Percentiles rank a stretch among this genome's conserved stretches.
phyloP scores from a whole-genome alignment of 1,140 invertebrate genomes.

The Drosophila saltans region DNA sequence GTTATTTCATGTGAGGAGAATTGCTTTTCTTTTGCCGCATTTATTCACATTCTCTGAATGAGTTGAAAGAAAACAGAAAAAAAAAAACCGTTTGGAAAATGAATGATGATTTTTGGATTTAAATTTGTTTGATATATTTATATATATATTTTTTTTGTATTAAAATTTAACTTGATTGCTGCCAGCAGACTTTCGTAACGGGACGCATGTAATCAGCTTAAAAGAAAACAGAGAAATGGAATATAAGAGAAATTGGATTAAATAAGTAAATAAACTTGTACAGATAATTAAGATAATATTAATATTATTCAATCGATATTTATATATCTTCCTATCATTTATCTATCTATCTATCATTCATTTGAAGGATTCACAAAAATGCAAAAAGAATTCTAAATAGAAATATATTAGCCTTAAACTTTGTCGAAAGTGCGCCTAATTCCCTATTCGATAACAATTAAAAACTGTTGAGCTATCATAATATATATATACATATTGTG shows the following conservation, averaged over 20 bases:
- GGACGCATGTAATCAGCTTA: slow-evolving; percentile 44
- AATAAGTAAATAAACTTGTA: neutral
- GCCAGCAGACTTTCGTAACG: slow-evolving; percentile 57
- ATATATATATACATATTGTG: too few relatives aligned
- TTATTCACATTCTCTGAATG: slow-evolving; percentile 24
- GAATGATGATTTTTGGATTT: slow-evolving; percentile 29
- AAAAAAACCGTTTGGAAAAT: slow-evolving; percentile 40
- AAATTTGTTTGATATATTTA: slow-evolving; percentile 19
- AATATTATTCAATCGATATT: too few relatives aligned
- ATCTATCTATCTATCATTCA: too few relatives aligned
- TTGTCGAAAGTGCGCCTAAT: too few relatives aligned
- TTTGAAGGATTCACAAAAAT: too few relatives aligned
- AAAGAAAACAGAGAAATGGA: slow-evolving; percentile 31
- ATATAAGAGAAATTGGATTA: neutral
- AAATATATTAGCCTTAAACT: too few relatives aligned
- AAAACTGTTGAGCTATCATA: too few relatives aligned
- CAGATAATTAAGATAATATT: too few relatives aligned
- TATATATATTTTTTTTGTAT: slow-evolving; percentile 21
- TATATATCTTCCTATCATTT: too few relatives aligned
- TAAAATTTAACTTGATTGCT: slow-evolving; percentile 55
- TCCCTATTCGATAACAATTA: too few relatives aligned
- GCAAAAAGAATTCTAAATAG: too few relatives aligned
- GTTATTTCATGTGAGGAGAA: slow-evolving; percentile 21
- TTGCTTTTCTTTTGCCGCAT: slow-evolving; percentile 41
- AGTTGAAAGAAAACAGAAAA: slow-evolving; percentile 31